These are phyloP conservation scores for Anoura caudifer DNA, from an alignment of 2,113 vertebrate species.

Conservation along the genomic window DNA sequence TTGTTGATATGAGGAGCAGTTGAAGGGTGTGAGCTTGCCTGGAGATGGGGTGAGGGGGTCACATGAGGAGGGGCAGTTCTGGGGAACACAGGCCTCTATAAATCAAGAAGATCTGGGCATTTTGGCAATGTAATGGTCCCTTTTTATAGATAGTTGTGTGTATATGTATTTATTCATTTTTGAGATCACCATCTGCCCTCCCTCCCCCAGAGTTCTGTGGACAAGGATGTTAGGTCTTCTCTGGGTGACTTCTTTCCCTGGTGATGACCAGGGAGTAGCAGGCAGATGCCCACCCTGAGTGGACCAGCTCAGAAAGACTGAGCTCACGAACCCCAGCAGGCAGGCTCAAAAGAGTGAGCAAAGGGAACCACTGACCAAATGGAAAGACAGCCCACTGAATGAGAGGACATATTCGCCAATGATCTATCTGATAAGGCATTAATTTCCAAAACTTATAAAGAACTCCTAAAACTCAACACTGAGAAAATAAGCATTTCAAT, in stretches of 20 bases:
- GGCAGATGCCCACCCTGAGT: not conserved
- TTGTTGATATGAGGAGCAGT: constrained; percentile 38
- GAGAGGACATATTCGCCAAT: not conserved
- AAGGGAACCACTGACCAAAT: no score
- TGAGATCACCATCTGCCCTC: not conserved
- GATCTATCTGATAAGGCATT: not conserved
- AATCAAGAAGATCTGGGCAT: not conserved
- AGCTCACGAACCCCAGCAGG: not conserved
- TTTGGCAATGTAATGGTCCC: not conserved
- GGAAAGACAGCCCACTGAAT: not conserved
- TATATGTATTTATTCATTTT: constrained; percentile 6
- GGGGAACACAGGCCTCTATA: not conserved
- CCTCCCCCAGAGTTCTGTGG: not conserved
- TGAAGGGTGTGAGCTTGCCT: constrained; percentile 47
- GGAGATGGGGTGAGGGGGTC: constrained; percentile 45
- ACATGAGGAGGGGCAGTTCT: not conserved
- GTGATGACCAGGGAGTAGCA: not conserved
- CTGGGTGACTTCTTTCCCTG: not conserved
- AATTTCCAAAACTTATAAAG: not conserved
- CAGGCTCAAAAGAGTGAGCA: not conserved
- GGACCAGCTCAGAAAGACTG: not conserved
- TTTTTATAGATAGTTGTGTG: not conserved
- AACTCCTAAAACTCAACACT: not conserved
- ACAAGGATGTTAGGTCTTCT: not conserved
- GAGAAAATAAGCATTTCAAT: no score